A percentile compares a stretch with the other conserved stretches of the same genome.
phyloP scores from a whole-genome alignment of 2,888 invertebrate species.

The Dascillus cervinus region DNA sequence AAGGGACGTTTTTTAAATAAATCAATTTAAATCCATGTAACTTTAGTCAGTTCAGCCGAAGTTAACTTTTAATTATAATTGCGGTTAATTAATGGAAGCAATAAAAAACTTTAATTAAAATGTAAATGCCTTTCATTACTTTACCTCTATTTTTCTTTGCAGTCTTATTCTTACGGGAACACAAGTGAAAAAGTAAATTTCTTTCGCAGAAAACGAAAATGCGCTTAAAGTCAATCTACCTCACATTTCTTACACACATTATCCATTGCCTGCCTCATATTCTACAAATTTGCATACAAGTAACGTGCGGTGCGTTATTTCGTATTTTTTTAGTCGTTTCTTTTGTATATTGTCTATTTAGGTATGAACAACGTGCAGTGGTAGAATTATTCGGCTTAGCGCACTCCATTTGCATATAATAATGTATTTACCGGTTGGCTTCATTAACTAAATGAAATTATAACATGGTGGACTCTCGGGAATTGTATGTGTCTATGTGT shows the following conservation, averaged over 20 bases:
- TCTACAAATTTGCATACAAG: no score
- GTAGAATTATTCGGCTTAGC: slow-evolving; percentile 30
- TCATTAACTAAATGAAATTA: slow-evolving; percentile 40
- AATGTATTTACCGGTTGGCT: slow-evolving; percentile 38
- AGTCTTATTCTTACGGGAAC: slow-evolving; percentile 17
- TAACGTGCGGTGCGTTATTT: slow-evolving; percentile 1
- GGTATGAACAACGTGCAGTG: slow-evolving; percentile 8
- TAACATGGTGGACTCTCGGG: slow-evolving; percentile 27
- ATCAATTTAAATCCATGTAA: no score
- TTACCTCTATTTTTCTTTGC: slow-evolving; percentile 21
- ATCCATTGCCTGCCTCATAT: no score
- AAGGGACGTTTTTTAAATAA: no score
- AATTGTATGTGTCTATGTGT: slow-evolving; percentile 14
- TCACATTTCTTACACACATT: no score
- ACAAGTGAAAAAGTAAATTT: slow-evolving; percentile 9
- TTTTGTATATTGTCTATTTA: slow-evolving; percentile 11
- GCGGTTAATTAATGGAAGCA: slow-evolving; percentile 33
- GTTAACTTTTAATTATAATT: slow-evolving; percentile 27
- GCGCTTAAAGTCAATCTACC: no score
- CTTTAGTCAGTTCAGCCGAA: slow-evolving; percentile 1
- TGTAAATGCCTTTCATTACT: slow-evolving; percentile 28
- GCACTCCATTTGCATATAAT: slow-evolving; percentile 39
- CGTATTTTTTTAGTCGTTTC: no score
- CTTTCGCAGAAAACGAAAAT: no score
- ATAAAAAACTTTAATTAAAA: slow-evolving; percentile 35